Conservation (phyloP, 2,888 invertebrate species). For the Melieria crassipennis region DNA sequence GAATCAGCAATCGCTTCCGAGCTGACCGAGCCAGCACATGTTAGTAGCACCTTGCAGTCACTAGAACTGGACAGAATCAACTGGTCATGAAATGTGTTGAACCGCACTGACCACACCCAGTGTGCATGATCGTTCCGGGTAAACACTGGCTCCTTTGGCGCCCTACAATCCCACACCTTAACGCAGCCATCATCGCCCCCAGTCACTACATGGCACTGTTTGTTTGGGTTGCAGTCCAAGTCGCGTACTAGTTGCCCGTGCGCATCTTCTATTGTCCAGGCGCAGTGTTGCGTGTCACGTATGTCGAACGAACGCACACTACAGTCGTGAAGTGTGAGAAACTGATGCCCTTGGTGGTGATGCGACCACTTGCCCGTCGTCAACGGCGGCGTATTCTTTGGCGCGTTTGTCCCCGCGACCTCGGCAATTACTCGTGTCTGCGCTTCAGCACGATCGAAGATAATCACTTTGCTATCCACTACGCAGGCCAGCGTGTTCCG, state of each 20-base stretch:
- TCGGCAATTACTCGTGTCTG: slow-evolving; percentile 66
- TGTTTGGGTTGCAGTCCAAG: slow-evolving; percentile 97
- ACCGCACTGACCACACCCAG: slow-evolving; percentile 95
- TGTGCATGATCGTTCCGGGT: slow-evolving; percentile 86
- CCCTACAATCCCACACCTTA: slow-evolving; percentile 96
- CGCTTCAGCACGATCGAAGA: slow-evolving; percentile 78
- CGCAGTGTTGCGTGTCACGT: slow-evolving; percentile 76
- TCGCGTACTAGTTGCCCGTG: slow-evolving; percentile 91
- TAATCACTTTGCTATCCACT: slow-evolving; percentile 78
- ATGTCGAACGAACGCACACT: slow-evolving; percentile 90
- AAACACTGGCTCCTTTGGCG: slow-evolving; percentile 80
- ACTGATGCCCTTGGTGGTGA: slow-evolving; percentile 77
- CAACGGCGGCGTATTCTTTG: slow-evolving; percentile 81
- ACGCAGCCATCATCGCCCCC: slow-evolving; percentile 96
- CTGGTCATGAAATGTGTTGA: slow-evolving; percentile 97
- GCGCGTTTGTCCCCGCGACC: slow-evolving; percentile 48
- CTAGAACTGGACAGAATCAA: slow-evolving; percentile 92
- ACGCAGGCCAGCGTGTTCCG: slow-evolving; percentile 77
- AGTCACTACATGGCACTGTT: slow-evolving; percentile 91
- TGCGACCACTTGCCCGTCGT: slow-evolving; percentile 95
- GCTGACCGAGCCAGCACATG: slow-evolving; percentile 87
- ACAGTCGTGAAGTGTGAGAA: slow-evolving; percentile 88
- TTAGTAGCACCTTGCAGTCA: slow-evolving; percentile 90
- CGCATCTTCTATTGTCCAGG: slow-evolving; percentile 86
- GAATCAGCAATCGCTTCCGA: slow-evolving; percentile 72